Evolutionary conservation across 2,888 invertebrate genomes (phyloP).

Genomic region (Luffia ferchaultella): DNA sequence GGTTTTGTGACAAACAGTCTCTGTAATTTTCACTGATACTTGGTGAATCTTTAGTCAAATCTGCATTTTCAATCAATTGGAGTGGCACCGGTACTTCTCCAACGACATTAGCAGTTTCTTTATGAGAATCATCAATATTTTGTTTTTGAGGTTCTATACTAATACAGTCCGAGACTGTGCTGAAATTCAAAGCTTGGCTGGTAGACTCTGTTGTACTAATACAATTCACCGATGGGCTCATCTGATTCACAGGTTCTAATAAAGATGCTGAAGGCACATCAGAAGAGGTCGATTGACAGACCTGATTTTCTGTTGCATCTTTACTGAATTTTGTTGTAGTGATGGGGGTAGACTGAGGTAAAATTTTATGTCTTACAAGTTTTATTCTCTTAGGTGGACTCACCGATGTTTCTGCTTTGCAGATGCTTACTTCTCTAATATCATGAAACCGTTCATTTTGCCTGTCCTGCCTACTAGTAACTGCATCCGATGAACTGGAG

Average conservation of each 20-base stretch:
- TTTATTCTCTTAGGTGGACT: slow-evolving; percentile 55
- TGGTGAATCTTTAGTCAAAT: not conserved
- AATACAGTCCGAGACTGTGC: not conserved
- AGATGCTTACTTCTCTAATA: slow-evolving; percentile 46
- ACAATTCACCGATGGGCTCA: slow-evolving; percentile 16
- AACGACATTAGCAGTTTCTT: too few species aligned
- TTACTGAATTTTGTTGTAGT: not conserved
- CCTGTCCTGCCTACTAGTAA: slow-evolving; percentile 20
- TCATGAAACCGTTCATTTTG: slow-evolving; percentile 41
- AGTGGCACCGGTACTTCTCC: too few species aligned
- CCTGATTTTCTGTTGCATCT: not conserved
- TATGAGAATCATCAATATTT: slow-evolving; percentile 16
- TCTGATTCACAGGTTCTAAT: slow-evolving; percentile 20
- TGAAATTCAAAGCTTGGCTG: not conserved
- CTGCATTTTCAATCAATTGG: too few species aligned
- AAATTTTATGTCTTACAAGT: slow-evolving; percentile 49
- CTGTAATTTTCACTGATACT: not conserved
- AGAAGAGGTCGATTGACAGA: slow-evolving; percentile 46
- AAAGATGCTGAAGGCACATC: slow-evolving; percentile 19
- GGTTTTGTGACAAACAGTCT: not conserved
- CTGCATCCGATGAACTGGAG: slow-evolving; percentile 56
- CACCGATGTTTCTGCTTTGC: slow-evolving; percentile 56
- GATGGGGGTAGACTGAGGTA: slow-evolving; percentile 21
- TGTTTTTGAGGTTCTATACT: slow-evolving; percentile 12
- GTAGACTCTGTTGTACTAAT: slow-evolving; percentile 21